Conservation (phyloP, 2,797 vertebrate genomes). For the Chiloscyllium punctatum region DNA sequence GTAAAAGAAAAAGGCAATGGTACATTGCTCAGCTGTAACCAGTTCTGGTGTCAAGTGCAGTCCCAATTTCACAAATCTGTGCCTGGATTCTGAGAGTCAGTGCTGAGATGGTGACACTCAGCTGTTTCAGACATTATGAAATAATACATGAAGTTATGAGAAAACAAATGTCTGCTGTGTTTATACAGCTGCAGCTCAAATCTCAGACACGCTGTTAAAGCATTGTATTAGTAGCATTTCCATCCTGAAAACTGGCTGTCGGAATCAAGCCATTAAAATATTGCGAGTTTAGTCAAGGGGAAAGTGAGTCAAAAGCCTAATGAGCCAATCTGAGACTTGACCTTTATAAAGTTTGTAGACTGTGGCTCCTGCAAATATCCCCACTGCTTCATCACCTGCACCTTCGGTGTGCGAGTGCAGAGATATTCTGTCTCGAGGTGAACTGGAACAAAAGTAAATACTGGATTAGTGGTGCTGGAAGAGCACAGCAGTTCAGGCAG, state of each 20-base stretch:
- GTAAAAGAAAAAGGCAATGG: not conserved
- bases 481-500: too few relatives aligned
- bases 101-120: not conserved
- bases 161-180: not conserved
- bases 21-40: not conserved
- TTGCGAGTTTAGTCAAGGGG: too few relatives aligned
- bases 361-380: not conserved
- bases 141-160: not conserved
- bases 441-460: not conserved
- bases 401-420: not conserved
- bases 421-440: not conserved
- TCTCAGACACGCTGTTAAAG: not conserved
- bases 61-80: not conserved
- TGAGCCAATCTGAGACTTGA: not conserved
- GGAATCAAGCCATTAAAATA: not conserved
- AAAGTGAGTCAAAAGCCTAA: not conserved
- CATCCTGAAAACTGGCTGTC: not conserved
- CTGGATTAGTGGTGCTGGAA: too few relatives aligned
- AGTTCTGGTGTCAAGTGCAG: not conserved
- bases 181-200: not conserved
- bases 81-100: not conserved
- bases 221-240: not conserved
- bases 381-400: not conserved
- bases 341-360: not conserved
- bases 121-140: slow-evolving; percentile 1